Evolutionary conservation across 2,888 invertebrate species (phyloP), one percentile per base, ranked within the genome.

Genomic region (Allacma fusca): DNA sequence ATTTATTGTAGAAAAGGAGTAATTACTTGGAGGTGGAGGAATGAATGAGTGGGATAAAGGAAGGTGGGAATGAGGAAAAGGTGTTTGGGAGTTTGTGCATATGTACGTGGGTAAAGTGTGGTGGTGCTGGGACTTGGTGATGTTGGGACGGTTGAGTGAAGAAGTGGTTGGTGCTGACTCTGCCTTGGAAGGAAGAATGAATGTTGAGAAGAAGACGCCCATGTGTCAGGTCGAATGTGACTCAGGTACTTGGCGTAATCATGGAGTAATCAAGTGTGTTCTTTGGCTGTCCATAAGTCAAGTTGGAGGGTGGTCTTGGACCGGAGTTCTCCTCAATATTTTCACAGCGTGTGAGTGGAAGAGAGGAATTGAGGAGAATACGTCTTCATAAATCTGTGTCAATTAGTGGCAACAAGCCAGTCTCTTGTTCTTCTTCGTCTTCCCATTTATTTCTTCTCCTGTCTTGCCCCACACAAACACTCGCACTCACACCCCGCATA

Each of bases 341-440:
- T 65, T 28, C 28, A 9, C 16, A n/a, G 13, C 65, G 23, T 19
- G 28, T 24, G 28, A 13, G 26, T 26, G 28, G 28, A 65, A 19
- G 19, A 28, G 40, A 73, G 62, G 40, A 44, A 65, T 65, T 24
- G 16, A n/a, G 68, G 7, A 26, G 28, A 68, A 68, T 57, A 23
- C 44, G 68, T 75, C 75, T 75, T 75, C 57, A 75, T 75, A 75
- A 75, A 75, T 75, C 68, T 50, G 34, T 50, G 75, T 75, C 75
- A 75, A 75, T 75, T 75, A 75, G 57, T 28, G 24, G n/a, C 57
- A 57, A 50, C 26, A 71, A 34, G 34, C n/a, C 62, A 44, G 50
- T 50, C 69, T 23, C 28, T 24, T 9, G 28, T 12, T 16, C 69
- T 70, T 70, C 26, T 44, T 44, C 21, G n/a, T 44, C 24, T 44